Conservation (phyloP, 2,113 vertebrate species). For the Podocnemis expansa region DNA sequence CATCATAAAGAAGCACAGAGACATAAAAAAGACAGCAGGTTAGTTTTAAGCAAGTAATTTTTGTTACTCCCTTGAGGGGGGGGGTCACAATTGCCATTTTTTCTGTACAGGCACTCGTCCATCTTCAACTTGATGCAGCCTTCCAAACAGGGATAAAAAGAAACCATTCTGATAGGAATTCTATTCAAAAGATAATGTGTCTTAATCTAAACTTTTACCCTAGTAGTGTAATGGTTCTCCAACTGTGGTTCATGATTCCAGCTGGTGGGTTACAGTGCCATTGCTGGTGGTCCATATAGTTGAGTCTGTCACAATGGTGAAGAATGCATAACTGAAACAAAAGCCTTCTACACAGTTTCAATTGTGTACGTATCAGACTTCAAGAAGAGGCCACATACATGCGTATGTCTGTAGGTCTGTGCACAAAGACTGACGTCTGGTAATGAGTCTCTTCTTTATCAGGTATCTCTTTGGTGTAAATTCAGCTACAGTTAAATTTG, state of each 20-base stretch:
- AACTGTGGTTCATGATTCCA: not conserved
- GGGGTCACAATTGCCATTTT: not conserved
- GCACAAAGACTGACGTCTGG: rapidly evolving
- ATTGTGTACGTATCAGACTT: rapidly evolving
- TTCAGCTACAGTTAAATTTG: not conserved
- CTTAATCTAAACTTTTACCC: not conserved
- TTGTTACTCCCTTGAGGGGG: not conserved
- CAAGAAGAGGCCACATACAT: rapidly evolving
- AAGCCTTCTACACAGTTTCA: rapidly evolving
- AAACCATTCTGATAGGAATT: not conserved
- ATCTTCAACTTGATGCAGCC: not conserved
- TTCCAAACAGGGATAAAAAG: rapidly evolving
- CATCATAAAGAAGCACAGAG: not conserved
- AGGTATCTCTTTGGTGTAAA: not conserved
- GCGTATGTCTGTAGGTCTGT: not conserved
- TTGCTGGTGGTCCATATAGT: not conserved
- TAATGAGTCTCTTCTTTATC: rapidly evolving
- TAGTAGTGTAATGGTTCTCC: rapidly evolving
- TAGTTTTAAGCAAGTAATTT: not conserved
- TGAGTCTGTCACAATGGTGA: not conserved
- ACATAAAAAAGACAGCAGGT: not conserved
- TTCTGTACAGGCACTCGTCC: not conserved
- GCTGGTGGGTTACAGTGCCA: rapidly evolving
- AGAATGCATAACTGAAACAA: not conserved
- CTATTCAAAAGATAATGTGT: not conserved